phyloP scores from a whole-genome alignment of 2,113 vertebrate genomes.

The Opisthocomus hoazin region DNA sequence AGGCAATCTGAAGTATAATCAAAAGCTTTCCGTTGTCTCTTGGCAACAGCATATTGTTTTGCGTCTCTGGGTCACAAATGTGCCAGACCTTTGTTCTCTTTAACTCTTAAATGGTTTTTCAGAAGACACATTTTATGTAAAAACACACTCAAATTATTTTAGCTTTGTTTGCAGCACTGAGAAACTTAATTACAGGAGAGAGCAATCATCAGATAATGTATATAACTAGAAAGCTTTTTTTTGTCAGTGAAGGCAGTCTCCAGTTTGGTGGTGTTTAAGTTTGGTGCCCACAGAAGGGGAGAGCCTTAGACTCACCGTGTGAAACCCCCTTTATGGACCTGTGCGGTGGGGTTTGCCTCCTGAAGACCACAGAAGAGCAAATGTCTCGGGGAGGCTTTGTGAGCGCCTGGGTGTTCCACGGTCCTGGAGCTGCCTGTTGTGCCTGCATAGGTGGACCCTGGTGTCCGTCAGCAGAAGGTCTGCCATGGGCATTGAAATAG shows the following conservation, averaged over 20 bases:
- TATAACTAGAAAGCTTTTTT: background rate
- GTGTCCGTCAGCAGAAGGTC: background rate
- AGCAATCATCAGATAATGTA: background rate
- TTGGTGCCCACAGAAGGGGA: background rate
- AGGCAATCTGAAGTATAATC: background rate
- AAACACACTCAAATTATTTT: background rate
- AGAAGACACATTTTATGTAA: background rate
- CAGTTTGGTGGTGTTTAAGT: background rate
- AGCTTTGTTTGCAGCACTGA: background rate
- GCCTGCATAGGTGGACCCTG: background rate
- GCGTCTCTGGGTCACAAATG: background rate
- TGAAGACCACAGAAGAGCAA: background rate
- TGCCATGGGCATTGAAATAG: accelerated
- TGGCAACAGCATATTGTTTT: background rate
- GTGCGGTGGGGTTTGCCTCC: accelerated
- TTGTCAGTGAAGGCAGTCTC: background rate
- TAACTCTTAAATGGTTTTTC: background rate
- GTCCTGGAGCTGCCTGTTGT: background rate
- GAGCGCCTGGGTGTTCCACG: background rate
- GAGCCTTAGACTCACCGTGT: accelerated
- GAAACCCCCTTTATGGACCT: background rate
- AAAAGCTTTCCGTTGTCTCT: conserved; percentile 5
- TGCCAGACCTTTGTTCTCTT: conserved; percentile 14
- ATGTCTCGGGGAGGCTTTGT: background rate
- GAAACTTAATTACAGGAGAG: background rate